Evolutionary conservation across 2,113 vertebrate genomes (phyloP).

Genomic region (Mustela nigripes): DNA sequence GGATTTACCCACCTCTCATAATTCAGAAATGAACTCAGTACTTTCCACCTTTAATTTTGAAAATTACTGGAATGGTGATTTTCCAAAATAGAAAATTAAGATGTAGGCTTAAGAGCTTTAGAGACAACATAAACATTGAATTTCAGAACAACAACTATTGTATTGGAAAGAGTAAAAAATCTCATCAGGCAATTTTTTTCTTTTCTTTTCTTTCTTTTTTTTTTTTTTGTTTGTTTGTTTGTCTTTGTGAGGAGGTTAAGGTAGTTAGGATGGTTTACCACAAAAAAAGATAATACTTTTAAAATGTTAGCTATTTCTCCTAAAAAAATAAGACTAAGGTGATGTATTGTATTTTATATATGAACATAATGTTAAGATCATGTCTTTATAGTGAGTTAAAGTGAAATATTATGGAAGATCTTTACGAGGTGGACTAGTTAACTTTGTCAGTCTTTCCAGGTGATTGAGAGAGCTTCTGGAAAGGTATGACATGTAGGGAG

Average conservation of each 20-base stretch:
- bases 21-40: neutral
- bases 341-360: neutral
- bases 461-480: neutral
- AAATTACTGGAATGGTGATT: conserved; percentile 35
- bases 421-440: neutral
- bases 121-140: neutral
- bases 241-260: neutral
- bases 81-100: conserved; percentile 32
- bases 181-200: neutral
- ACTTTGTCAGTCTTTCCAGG: neutral
- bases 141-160: neutral
- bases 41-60: neutral
- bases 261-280: neutral
- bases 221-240: neutral
- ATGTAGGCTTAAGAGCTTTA: neutral
- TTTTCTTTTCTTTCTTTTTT: too few species aligned
- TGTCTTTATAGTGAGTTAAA: neutral
- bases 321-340: neutral
- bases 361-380: neutral
- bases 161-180: neutral
- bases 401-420: neutral
- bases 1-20: neutral
- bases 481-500: neutral
- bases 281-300: neutral
- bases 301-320: neutral